Evolutionary conservation across 1,140 invertebrate genomes (phyloP), one percentile per base, ranked within the genome.

Genomic region (Drosophila saltans): DNA sequence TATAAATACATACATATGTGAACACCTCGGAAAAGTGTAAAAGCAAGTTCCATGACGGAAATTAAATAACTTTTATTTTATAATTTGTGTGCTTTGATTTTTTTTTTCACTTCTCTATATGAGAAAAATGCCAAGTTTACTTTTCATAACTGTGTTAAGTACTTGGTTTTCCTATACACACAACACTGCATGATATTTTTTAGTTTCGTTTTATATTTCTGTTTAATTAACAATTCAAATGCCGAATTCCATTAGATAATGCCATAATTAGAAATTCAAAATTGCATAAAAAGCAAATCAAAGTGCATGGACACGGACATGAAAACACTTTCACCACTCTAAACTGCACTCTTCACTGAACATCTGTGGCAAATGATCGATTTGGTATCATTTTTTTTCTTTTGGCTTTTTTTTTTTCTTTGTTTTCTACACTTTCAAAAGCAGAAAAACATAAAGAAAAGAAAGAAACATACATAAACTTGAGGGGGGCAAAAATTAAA

Each of bases 231-330:
- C 60, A 59, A 73, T 59, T 76, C 56, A 58, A 43, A 68, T 61
- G 66, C 58, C 70, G 74, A 77, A 77, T 61, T 67, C 45, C 74
- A 77, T 77, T 77, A 72, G 63, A 74, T 82, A 84, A 75, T 86
- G 75, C 68, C 63, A 68, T 85, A 85, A 85, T 85, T 86, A 79
- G 68, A 72, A 82, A 86, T 63, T 66, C 36, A 57, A 78, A 81
- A 75, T 79, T 75, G 39, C 52, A 74, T 75, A 66, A 75, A 68
- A 73, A 81, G 73, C 66, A 52, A 75, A 72, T 78, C 78, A 60
- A 58, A 69, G 75, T 81, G 81, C 75, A 78, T 52, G 45, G 41
- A 72, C 48, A 36, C 78, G 78, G 79, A 85, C 68, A 52, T 72
- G 26, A 78, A 85, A 68, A 75, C 82, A 88, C 82, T 85, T 88